Evolutionary conservation across 2,888 invertebrate genomes (phyloP).

Genomic region (Scrobipalpa atriplicella): DNA sequence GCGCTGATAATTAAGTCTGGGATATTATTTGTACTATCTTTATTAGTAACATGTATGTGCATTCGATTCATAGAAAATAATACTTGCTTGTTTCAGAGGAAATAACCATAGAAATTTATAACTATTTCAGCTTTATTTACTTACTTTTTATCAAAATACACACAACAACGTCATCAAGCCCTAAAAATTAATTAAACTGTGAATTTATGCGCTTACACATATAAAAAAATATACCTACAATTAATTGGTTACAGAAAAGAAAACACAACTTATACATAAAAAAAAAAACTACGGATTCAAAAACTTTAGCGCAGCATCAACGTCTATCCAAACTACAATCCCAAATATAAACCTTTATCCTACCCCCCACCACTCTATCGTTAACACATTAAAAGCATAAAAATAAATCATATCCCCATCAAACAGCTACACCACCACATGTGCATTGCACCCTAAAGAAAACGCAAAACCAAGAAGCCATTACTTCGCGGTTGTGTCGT

Average conservation of each 20-base stretch:
- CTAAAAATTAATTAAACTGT: too few relatives aligned
- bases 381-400: not conserved
- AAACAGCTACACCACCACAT: conserved; percentile 7
- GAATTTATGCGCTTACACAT: too few relatives aligned
- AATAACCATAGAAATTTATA: too few relatives aligned
- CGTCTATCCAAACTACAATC: not conserved
- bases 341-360: not conserved
- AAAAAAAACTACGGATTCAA: too few relatives aligned
- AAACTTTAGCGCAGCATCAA: too few relatives aligned
- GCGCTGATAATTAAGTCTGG: conserved; percentile 13
- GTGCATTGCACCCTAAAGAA: conserved; percentile 19
- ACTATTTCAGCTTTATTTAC: too few relatives aligned
- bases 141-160: too few relatives aligned
- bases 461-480: not conserved
- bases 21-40: not conserved
- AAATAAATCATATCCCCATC: conserved; percentile 13
- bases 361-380: not conserved
- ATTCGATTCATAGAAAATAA: not conserved
- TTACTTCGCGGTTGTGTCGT: conserved; percentile 48
- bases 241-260: too few relatives aligned
- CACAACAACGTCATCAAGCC: too few relatives aligned
- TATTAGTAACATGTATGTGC: not conserved
- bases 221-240: too few relatives aligned
- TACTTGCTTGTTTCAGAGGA: not conserved
- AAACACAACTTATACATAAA: too few relatives aligned